Conservation (phyloP, 2,888 invertebrate species). For the Uropetala carovei region DNA sequence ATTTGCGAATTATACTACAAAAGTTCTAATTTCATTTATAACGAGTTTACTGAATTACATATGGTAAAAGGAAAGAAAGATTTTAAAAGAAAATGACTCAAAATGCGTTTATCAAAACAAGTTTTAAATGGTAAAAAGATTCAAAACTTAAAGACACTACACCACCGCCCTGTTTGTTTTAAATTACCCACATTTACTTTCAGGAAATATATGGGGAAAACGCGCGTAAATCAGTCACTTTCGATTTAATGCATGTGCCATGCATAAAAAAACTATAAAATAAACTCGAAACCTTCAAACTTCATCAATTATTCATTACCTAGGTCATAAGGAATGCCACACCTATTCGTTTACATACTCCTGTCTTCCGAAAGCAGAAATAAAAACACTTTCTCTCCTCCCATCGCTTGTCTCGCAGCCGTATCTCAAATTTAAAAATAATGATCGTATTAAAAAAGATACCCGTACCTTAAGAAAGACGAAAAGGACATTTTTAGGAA, state of each 20-base stretch:
- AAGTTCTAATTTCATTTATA: too few species aligned
- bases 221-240: neutral
- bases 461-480: neutral
- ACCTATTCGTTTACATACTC: neutral
- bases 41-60: too few species aligned
- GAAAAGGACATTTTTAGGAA: neutral
- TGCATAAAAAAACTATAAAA: neutral
- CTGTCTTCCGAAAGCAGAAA: neutral
- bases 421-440: neutral
- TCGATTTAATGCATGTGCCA: neutral
- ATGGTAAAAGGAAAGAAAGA: too few species aligned
- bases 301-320: conserved; percentile 1
- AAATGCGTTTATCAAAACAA: too few species aligned
- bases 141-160: too few species aligned
- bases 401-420: neutral
- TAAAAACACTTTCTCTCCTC: neutral
- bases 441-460: neutral
- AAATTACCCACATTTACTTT: too few species aligned
- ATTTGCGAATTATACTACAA: too few species aligned
- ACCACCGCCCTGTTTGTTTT: too few species aligned
- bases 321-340: neutral
- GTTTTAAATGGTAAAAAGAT: too few species aligned
- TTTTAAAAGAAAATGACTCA: too few species aligned
- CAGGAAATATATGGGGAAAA: neutral
- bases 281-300: neutral